Evolutionary conservation across 1,140 invertebrate genomes (phyloP), one percentile per base, ranked within the genome.

Genomic region (Teleogryllus occipitalis): DNA sequence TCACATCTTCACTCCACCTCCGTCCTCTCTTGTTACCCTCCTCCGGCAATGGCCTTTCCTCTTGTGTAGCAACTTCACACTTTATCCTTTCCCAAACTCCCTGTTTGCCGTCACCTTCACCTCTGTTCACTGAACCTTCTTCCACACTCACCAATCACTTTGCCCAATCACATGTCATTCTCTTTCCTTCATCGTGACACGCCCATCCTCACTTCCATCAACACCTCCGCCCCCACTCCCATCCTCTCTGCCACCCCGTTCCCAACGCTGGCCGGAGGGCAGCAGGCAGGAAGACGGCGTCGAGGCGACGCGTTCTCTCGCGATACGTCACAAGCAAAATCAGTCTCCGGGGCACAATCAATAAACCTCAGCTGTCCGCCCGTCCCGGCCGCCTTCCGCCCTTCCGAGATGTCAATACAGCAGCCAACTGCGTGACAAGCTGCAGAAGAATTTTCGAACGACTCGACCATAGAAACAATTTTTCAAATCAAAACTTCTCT

Each of bases 401-500:
- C 54, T 14, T 18, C 54, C 54, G 18, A 65, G 18, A 65, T 65
- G 54, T 65, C 54, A 65, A 65, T 65, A 65, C 18, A 65, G 54
- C 54, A 18, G 54, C 54, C 54, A 65, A 65, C 10, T 14, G 54
- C 10, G 54, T 65, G 54, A 65, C 54, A 65, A 10, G 54, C 54
- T 65, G 10, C 54, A 65, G 54, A 65, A 65, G 54, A 65, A 65
- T 65, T 65, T 65, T 65, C 10, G 54, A 65, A 65, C 54, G 54
- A 65, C 54, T 65, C 54, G 10, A 65, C 54, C 18, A 65, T 65
- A 65, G 54, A 65, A 65, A 65, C 54, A 65, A 65, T 65, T 65
- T 65, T 65, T 65, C 54, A 65, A 65, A 65, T 65, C 54, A 65
- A 65, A 65, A 65, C 54, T 65, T 65, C 54, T 18, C 54, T 65